A percentile compares a stretch with the other conserved stretches of the same genome.
Evolutionary conservation across 2,888 invertebrate genomes (phyloP).

Genomic region (Timema podura): DNA sequence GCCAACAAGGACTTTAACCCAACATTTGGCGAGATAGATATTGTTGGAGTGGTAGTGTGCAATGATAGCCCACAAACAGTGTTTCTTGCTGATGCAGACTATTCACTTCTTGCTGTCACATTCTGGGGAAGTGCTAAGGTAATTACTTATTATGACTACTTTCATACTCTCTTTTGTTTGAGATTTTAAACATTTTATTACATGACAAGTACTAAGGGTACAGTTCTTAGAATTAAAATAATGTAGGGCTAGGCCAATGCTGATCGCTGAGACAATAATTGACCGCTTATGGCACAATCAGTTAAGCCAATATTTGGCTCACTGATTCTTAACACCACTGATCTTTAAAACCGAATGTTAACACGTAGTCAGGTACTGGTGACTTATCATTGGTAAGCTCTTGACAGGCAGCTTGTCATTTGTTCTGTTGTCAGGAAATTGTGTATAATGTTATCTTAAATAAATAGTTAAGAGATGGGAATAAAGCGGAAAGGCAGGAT

Average conservation of each 20-base stretch:
- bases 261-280: neutral
- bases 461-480: too few relatives aligned
- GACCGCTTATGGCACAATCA: too few relatives aligned
- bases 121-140: slow-evolving; percentile 53
- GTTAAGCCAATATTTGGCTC: too few relatives aligned
- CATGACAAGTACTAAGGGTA: neutral
- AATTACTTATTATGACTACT: slow-evolving; percentile 19
- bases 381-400: too few relatives aligned
- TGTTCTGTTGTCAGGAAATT: too few relatives aligned
- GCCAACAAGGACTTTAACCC: slow-evolving; percentile 43
- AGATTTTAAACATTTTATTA: neutral
- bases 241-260: neutral
- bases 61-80: slow-evolving; percentile 50
- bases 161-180: neutral
- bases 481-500: too few relatives aligned
- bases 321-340: too few relatives aligned
- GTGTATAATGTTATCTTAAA: too few relatives aligned
- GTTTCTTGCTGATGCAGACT: slow-evolving; percentile 54
- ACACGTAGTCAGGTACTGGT: too few relatives aligned
- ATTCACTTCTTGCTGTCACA: slow-evolving; percentile 51
- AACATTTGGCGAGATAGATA: slow-evolving; percentile 66
- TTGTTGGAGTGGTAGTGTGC: slow-evolving; percentile 62
- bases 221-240: neutral
- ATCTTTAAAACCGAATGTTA: too few relatives aligned
- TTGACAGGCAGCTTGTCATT: too few relatives aligned